Evolutionary conservation across 2,888 invertebrate genomes (phyloP), one percentile per base, ranked within the genome.

Genomic region (Megamerina dolium): DNA sequence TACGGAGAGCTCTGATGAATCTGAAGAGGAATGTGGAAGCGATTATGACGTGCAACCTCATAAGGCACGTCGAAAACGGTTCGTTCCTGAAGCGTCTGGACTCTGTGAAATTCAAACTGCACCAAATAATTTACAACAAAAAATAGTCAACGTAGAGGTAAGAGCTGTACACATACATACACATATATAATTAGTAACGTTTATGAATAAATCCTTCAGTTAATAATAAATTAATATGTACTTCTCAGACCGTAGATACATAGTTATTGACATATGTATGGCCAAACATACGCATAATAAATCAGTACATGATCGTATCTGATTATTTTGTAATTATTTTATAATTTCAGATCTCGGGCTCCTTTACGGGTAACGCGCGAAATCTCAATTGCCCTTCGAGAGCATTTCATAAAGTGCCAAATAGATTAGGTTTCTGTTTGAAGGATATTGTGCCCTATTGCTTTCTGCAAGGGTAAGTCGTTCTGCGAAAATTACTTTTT

Each of bases 361-460:
- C n/a, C n/a, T n/a, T n/a, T n/a, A n/a, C n/a, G n/a, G n/a, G n/a
- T n/a, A n/a, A n/a, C n/a, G n/a, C n/a, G n/a, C n/a, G n/a, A n/a
- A n/a, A n/a, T n/a, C n/a, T n/a, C n/a, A n/a, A n/a, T n/a, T n/a
- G n/a, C n/a, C n/a, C n/a, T n/a, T n/a, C n/a, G n/a, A n/a, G n/a
- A n/a, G n/a, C n/a, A n/a, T n/a, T n/a, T 57, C 61, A 54, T 32
- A 76, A 77, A 61, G 79, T 80, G 60, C 80, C 80, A 53, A 77
- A 72, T 41, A 72, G 79, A 50, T 68, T 80, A 46, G 73, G 77
- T 29, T 77, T 79, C 59, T 79, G 78, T 59, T 76, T 80, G 48
- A 79, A 78, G 74, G 79, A 80, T 55, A 77, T 80, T 37, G 75
- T 80, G 43, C 78, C 79, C 13, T 73, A 71, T 55, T 72, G 73